phyloP scores from a whole-genome alignment of 2,797 vertebrate genomes.

The Notamacropus eugenii region DNA sequence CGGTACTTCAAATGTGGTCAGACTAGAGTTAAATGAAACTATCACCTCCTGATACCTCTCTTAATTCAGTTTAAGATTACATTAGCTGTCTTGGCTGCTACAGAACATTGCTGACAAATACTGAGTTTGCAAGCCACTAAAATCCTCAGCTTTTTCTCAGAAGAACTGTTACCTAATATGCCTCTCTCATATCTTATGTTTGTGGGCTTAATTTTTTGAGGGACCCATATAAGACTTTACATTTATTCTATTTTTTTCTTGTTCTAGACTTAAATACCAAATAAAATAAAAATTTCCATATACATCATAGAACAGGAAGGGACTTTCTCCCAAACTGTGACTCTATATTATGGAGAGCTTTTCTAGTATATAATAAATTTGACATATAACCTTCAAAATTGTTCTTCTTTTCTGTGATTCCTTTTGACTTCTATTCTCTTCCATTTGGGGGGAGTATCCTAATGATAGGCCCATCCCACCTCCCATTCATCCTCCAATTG shows the following conservation, averaged over 20 bases:
- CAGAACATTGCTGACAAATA: background rate
- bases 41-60: background rate
- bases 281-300: background rate
- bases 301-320: background rate
- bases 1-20: background rate
- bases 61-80: background rate
- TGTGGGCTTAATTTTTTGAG: background rate
- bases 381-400: background rate
- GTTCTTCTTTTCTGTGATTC: background rate
- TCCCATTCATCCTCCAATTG: background rate
- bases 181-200: background rate
- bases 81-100: background rate
- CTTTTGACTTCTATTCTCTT: background rate
- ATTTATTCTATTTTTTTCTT: background rate
- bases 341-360: background rate
- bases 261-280: background rate
- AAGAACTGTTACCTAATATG: background rate
- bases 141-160: background rate
- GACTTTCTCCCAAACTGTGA: background rate
- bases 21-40: background rate
- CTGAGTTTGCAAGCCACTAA: background rate
- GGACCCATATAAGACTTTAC: background rate
- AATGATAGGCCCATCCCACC: background rate
- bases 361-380: background rate
- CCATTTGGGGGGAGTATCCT: background rate